These are phyloP conservation scores for Nipponia nippon DNA, from an alignment of 2,113 vertebrate genomes.

Conservation along the genomic window DNA sequence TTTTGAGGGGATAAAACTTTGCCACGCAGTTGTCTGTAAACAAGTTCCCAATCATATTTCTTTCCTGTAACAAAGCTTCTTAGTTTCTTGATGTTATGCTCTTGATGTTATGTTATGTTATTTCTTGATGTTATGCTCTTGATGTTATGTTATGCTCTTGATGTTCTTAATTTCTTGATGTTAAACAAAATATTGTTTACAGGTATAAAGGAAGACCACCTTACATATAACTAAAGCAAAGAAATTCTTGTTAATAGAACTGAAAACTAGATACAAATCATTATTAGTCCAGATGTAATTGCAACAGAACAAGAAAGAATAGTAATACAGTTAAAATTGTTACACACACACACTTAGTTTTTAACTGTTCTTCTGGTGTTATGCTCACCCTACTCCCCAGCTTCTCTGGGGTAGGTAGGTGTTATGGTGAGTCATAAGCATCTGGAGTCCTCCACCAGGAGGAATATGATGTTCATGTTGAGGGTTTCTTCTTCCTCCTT, in stretches of 20 bases:
- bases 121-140: neutral
- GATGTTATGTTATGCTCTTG: no score
- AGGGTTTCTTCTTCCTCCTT: neutral
- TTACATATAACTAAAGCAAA: neutral
- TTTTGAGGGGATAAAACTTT: neutral
- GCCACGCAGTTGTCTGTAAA: neutral
- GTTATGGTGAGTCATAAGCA: neutral
- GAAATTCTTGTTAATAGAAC: neutral
- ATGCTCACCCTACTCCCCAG: neutral
- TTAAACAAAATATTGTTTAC: neutral
- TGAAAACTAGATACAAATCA: neutral
- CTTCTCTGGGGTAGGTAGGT: neutral
- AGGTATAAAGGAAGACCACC: neutral
- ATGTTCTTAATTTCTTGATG: neutral
- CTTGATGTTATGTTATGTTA: no score
- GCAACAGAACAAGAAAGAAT: neutral
- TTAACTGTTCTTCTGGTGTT: neutral
- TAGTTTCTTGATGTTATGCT: neutral
- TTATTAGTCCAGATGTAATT: neutral
- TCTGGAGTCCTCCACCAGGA: neutral
- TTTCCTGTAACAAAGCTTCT: neutral
- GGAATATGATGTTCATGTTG: neutral
- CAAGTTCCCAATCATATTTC: neutral
- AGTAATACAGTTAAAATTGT: neutral
- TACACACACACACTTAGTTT: neutral